phyloP scores from a whole-genome alignment of 2,113 vertebrate genomes.

The Myotis brandtii region DNA sequence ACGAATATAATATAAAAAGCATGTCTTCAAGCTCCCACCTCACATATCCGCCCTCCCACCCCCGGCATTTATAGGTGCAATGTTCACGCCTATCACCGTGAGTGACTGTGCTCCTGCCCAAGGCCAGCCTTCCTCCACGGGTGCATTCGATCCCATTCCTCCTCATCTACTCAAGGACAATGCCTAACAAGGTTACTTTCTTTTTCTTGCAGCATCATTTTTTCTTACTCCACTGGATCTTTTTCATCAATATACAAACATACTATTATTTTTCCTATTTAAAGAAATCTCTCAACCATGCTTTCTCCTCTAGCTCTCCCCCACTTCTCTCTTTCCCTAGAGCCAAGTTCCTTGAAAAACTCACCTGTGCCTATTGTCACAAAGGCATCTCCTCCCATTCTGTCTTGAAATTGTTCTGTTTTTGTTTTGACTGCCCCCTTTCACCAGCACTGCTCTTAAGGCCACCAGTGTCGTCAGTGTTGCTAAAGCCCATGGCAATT shows the following conservation, averaged over 20 bases:
- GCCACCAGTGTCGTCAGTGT: background rate
- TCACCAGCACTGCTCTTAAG: background rate
- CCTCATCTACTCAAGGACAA: background rate
- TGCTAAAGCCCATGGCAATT: background rate
- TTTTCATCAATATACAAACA: background rate
- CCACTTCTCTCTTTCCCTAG: background rate
- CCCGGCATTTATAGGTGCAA: background rate
- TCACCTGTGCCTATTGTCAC: background rate
- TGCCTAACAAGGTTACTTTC: background rate
- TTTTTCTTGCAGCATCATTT: background rate
- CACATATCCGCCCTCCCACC: background rate
- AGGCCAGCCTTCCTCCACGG: background rate
- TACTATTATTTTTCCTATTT: background rate
- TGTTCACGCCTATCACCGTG: rapidly evolving
- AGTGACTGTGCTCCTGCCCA: background rate
- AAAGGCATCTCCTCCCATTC: background rate
- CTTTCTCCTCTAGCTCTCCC: background rate
- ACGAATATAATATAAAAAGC: background rate
- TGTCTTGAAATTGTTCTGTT: background rate
- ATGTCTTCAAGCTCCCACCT: background rate
- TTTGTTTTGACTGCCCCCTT: background rate
- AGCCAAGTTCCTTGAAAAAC: background rate
- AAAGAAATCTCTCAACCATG: background rate
- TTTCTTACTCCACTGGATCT: background rate
- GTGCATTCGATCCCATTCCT: background rate